Evolutionary conservation across 2,797 vertebrate species (phyloP), one percentile per base, ranked within the genome.

Genomic region (Linurgus olivaceus): DNA sequence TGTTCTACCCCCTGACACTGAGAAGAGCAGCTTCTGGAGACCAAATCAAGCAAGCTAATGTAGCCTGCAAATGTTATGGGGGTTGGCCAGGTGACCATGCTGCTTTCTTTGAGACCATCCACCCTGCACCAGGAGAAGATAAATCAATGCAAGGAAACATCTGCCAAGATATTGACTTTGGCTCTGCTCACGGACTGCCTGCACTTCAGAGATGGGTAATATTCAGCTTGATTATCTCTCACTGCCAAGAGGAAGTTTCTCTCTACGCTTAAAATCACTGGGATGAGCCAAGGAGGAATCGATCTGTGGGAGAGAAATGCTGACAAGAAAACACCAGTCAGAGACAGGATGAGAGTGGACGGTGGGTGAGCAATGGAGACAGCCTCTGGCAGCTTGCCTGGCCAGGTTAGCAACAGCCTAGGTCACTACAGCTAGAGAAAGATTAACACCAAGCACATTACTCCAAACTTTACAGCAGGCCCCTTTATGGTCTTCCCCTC

Each of bases 171-270:
- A 98, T 95, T 98, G 98, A 98, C 96, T 97, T 96, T 97, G 96
- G 97, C 97, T 96, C 95, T 93, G 95, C 95, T 97, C 97, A 97
- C 58, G 59, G 95, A 95, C 95, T 95, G 96, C 96, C 95, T 96
- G 96, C 96, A 97, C 97, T 98, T 98, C 96, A 98, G 97, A 96
- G 72, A 97, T 97, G 93, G 97, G 96, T 98, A 98, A 98, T 98
- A 98, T 98, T 98, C 97, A 97, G 97, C 97, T 98, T 98, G 98
- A 98, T 98, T 98, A 97, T 98, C 96, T 98, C 97, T 97, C 96
- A 97, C 96, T 57, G 54, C 93, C 94, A 95, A 96, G 94, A 97
- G 93, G 96, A 97, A 97, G 97, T 96, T 98, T 98, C 95, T 97
- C 85, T 94, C 90, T 94, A 92, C 95, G 96, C 88, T 98, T 97